Conservation (phyloP, 2,113 vertebrate species). For the Calyptomena viridis region DNA sequence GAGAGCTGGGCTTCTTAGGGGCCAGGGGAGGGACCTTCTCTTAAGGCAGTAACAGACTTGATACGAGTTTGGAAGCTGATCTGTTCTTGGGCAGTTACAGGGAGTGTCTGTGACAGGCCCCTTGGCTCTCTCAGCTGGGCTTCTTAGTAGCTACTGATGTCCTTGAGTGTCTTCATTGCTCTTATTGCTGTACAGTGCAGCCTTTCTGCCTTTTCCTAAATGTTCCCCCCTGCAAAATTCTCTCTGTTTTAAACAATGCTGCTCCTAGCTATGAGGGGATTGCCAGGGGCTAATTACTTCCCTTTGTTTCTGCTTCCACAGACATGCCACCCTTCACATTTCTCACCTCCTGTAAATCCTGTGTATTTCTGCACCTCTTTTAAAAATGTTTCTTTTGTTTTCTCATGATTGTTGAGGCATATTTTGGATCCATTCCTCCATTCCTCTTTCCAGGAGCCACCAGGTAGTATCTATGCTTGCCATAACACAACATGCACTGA, state of each 20-base stretch:
- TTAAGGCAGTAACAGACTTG: neutral
- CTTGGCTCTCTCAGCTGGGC: neutral
- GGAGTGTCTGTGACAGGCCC: neutral
- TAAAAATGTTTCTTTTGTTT: neutral
- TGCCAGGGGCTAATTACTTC: neutral
- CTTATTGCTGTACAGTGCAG: neutral
- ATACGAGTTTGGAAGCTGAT: neutral
- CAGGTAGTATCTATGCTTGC: neutral
- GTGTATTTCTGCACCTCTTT: neutral
- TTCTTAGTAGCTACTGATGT: neutral
- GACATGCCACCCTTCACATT: neutral
- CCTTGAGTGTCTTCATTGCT: neutral
- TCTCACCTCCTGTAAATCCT: neutral
- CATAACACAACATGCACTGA: fast-evolving
- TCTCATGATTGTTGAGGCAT: neutral
- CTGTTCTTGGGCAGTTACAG: neutral
- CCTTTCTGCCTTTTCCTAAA: neutral
- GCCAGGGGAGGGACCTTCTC: neutral
- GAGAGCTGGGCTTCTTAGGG: neutral
- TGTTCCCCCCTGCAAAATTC: neutral
- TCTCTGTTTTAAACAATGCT: neutral
- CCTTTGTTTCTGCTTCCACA: neutral
- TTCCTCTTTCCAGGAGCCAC: neutral
- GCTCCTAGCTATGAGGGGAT: neutral
- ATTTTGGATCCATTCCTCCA: neutral